A percentile compares a stretch with the other conserved stretches of the same genome.
Evolutionary conservation across 2,113 vertebrate genomes (phyloP).

Genomic region (Egretta garzetta): DNA sequence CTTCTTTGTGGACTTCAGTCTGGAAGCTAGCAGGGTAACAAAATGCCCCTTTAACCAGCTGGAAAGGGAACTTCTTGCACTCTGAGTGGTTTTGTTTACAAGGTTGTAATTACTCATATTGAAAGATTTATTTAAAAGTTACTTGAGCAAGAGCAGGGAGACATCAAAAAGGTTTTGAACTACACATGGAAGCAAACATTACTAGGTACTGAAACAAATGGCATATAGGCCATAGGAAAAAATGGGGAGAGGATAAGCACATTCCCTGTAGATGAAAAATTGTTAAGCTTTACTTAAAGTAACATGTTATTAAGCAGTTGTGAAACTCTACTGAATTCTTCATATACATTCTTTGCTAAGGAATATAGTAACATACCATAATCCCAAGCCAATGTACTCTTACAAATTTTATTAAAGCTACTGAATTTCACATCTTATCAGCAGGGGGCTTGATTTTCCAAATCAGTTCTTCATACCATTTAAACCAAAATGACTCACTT

Average conservation of each 20-base stretch:
- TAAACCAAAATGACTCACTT: not conserved
- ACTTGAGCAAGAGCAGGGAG: not conserved
- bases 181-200: not conserved
- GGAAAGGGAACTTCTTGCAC: not conserved
- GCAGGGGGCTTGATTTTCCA: not conserved
- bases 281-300: not conserved
- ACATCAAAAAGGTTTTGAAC: not conserved
- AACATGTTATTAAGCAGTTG: not conserved
- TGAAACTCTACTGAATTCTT: not conserved
- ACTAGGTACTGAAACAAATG: not conserved
- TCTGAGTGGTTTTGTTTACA: not conserved
- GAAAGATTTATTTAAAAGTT: not conserved
- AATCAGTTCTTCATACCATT: not conserved
- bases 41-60: not conserved
- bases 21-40: not conserved
- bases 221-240: not conserved
- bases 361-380: not conserved
- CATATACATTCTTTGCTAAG: not conserved
- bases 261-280: not conserved
- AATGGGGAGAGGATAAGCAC: not conserved
- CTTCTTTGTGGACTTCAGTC: not conserved
- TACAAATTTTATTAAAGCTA: not conserved
- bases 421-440: not conserved
- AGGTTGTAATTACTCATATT: not conserved
- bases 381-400: not conserved